Percentiles rank a stretch among this genome's conserved stretches.
Conservation (phyloP, 2,888 invertebrate genomes). For the Sericinus montela region DNA sequence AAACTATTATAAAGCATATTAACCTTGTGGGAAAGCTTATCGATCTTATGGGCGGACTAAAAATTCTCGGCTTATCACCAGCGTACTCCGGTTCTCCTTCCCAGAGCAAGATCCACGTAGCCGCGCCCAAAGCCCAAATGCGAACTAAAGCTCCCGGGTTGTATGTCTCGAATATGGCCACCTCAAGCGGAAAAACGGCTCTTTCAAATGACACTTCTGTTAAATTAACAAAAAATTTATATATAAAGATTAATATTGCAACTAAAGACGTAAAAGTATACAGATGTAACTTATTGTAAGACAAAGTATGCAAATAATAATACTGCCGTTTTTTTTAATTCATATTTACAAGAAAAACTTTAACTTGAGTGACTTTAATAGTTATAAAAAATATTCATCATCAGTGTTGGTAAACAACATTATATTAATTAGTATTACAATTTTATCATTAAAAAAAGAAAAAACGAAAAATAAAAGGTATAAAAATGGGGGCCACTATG, state of each 20-base stretch:
- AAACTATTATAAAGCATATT: constrained; percentile 15
- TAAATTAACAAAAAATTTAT: background rate
- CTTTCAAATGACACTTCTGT: constrained; percentile 83
- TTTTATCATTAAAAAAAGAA: too few species aligned
- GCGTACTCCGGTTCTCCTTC: constrained; percentile 83
- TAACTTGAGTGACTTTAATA: too few species aligned
- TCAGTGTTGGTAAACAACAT: too few species aligned
- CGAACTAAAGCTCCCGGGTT: constrained; percentile 91
- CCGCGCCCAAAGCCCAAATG: constrained; percentile 83
- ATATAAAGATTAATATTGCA: background rate
- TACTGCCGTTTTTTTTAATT: too few species aligned
- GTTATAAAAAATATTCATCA: too few species aligned
- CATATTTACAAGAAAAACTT: too few species aligned
- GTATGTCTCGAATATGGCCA: constrained; percentile 90
- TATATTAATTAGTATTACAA: too few species aligned
- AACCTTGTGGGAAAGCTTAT: constrained; percentile 64
- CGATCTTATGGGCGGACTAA: constrained; percentile 84
- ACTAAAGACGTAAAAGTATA: too few species aligned
- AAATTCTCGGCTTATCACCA: constrained; percentile 83
- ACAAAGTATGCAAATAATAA: too few species aligned
- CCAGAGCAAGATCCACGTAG: constrained; percentile 87
- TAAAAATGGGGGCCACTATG: too few species aligned
- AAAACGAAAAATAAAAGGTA: too few species aligned
- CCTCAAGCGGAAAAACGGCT: constrained; percentile 83
- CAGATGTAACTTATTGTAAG: too few species aligned